Evolutionary conservation across 1,140 invertebrate species (phyloP).

Genomic region (Papilio helenus): DNA sequence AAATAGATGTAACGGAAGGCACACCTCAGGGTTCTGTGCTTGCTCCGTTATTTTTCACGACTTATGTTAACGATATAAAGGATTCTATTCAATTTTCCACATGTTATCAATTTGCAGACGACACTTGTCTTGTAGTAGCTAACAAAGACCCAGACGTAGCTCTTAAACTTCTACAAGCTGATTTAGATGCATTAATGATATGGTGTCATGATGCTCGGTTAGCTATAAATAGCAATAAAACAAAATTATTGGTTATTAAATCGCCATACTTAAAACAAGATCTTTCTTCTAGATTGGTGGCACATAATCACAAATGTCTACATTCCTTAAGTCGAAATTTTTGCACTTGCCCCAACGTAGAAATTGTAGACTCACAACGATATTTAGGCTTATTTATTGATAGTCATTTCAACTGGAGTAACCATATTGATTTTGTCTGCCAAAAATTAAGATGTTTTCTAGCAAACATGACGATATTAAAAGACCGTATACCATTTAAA

Average conservation of each 20-base stretch:
- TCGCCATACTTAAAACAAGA: conserved; percentile 40
- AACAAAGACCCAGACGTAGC: conserved; percentile 40
- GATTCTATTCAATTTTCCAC: conserved; percentile 36
- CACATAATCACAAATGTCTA: conserved; percentile 45
- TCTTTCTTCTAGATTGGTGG: conserved; percentile 25
- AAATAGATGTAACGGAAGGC: conserved; percentile 32
- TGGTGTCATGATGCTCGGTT: conserved; percentile 46
- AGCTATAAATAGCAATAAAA: conserved; percentile 43
- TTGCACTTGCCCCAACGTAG: conserved; percentile 39
- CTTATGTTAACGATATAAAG: conserved; percentile 49
- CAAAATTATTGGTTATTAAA: conserved; percentile 46
- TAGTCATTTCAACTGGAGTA: conserved; percentile 45
- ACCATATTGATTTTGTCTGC: conserved; percentile 47
- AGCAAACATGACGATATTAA: conserved; percentile 44
- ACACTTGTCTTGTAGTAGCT: conserved; percentile 46
- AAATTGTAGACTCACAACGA: conserved; percentile 39
- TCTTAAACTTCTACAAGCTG: conserved; percentile 39
- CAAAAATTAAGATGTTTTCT: conserved; percentile 44
- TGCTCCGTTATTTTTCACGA: conserved; percentile 44
- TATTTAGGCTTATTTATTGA: conserved; percentile 49
- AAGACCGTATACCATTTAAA: conserved; percentile 45
- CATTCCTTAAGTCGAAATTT: not conserved
- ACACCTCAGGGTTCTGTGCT: conserved; percentile 50
- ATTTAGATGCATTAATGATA: conserved; percentile 41
- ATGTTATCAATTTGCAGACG: conserved; percentile 55